Conservation (phyloP, 23 tunicate genomes). For the Diplosoma virens region DNA sequence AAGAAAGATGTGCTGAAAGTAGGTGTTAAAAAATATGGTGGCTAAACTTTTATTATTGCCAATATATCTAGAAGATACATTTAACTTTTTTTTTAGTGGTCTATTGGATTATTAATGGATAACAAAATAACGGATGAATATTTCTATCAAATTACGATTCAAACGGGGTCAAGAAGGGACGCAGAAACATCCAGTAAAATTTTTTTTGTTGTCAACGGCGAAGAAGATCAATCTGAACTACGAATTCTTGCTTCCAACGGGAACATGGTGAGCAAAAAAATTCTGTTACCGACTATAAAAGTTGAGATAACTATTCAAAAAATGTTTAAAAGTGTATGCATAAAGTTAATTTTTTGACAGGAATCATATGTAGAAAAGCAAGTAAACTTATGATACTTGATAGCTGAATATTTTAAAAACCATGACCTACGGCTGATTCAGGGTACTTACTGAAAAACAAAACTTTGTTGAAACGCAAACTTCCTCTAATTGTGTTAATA, state of each 20-base stretch:
- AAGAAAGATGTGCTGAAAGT: slow-evolving; percentile 73
- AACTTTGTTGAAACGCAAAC: too few species aligned
- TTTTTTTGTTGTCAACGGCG: slow-evolving; percentile 54
- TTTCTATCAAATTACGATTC: slow-evolving; percentile 69
- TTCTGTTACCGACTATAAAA: too few species aligned
- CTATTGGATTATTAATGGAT: slow-evolving; percentile 55
- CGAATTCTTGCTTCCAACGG: slow-evolving; percentile 39
- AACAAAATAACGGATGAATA: slow-evolving; percentile 50
- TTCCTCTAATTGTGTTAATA: too few species aligned
- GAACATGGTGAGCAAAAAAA: slow-evolving; percentile 42
- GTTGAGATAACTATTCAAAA: too few species aligned
- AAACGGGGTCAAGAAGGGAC: slow-evolving; percentile 48
- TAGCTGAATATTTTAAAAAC: too few species aligned
- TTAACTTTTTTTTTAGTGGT: slow-evolving; percentile 72
- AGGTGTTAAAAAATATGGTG: background rate
- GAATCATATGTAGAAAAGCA: too few species aligned
- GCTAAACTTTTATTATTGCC: background rate
- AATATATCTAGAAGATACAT: too few species aligned
- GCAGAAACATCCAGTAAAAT: slow-evolving; percentile 60
- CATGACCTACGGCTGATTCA: too few species aligned
- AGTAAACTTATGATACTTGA: too few species aligned
- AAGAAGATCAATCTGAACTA: slow-evolving; percentile 30
- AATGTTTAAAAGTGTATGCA: too few species aligned
- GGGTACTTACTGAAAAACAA: too few species aligned
- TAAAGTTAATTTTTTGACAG: too few species aligned